Percentiles rank a stretch among this genome's conserved stretches.
These are phyloP conservation scores for Drosophila eohydei DNA, from an alignment of 2,888 invertebrate genomes.

Conservation along the genomic window DNA sequence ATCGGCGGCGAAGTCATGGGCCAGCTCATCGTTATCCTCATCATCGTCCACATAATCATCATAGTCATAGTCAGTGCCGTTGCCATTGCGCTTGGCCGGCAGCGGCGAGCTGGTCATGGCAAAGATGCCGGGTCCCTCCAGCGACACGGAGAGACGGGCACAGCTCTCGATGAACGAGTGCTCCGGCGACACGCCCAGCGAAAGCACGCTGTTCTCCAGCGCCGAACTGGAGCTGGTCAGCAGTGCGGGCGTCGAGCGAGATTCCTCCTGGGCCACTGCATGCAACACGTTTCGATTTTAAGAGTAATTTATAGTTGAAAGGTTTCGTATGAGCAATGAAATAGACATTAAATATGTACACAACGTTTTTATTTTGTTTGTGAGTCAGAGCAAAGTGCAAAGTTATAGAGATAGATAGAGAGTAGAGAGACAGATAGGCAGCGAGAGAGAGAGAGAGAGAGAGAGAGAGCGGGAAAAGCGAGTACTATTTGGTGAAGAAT, in stretches of 20 bases:
- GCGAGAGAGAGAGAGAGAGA: background rate
- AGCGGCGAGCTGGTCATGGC: slow-evolving; percentile 88
- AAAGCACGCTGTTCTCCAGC: slow-evolving; percentile 87
- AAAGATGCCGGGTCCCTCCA: slow-evolving; percentile 92
- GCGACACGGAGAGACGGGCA: slow-evolving; percentile 93
- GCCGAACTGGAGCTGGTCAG: slow-evolving; percentile 89
- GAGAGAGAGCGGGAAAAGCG: background rate
- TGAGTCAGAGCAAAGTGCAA: slow-evolving; percentile 29
- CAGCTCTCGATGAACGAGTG: slow-evolving; percentile 94
- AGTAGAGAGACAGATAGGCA: background rate
- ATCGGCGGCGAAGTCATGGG: slow-evolving; percentile 70
- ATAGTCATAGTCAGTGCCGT: slow-evolving; percentile 76
- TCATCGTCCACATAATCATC: slow-evolving; percentile 73
- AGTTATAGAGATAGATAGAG: slow-evolving; percentile 12
- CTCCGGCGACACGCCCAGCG: slow-evolving; percentile 93
- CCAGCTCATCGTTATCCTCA: slow-evolving; percentile 70
- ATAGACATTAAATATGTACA: slow-evolving; percentile 55
- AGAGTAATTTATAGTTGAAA: slow-evolving; percentile 24
- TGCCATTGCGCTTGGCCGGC: slow-evolving; percentile 83
- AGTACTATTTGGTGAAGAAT: slow-evolving; percentile 1
- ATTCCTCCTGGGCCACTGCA: slow-evolving; percentile 93
- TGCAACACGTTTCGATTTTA: slow-evolving; percentile 15
- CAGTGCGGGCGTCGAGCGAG: slow-evolving; percentile 94
- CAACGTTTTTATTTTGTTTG: slow-evolving; percentile 14
- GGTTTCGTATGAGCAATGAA: slow-evolving; percentile 57